Conservation (phyloP, 2,113 vertebrate species). For the Accipiter virgatus region DNA sequence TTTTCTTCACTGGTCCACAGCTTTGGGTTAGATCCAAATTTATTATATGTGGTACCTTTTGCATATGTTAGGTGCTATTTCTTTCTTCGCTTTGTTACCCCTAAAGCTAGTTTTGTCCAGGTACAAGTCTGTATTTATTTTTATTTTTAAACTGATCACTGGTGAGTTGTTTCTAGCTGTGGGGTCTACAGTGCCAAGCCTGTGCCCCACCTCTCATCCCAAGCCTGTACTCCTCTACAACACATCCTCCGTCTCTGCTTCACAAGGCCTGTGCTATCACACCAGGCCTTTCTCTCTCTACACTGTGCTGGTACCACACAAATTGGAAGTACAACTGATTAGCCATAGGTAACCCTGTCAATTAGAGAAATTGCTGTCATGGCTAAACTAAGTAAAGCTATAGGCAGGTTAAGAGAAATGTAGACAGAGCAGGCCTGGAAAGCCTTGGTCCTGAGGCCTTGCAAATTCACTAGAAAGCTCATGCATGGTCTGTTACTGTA, state of each 20-base stretch:
- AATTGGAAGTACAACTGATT: not conserved
- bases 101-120: not conserved
- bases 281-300: not conserved
- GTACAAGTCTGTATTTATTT: not conserved
- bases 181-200: not conserved
- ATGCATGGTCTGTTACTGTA: fast-evolving
- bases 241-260: fast-evolving
- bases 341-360: not conserved
- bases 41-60: not conserved
- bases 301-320: not conserved
- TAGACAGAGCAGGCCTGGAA: not conserved
- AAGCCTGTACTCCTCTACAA: not conserved
- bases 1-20: not conserved
- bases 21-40: not conserved
- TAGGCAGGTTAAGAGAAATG: not conserved
- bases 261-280: not conserved
- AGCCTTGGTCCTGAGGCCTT: not conserved
- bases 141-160: not conserved
- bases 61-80: not conserved
- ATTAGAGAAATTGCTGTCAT: not conserved
- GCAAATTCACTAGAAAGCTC: not conserved
- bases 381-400: not conserved
- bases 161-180: not conserved
- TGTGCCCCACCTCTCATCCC: not conserved
- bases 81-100: not conserved